Evolutionary conservation across 2,888 invertebrate species (phyloP), one percentile per base, ranked within the genome.

Genomic region (Limenitis camilla): DNA sequence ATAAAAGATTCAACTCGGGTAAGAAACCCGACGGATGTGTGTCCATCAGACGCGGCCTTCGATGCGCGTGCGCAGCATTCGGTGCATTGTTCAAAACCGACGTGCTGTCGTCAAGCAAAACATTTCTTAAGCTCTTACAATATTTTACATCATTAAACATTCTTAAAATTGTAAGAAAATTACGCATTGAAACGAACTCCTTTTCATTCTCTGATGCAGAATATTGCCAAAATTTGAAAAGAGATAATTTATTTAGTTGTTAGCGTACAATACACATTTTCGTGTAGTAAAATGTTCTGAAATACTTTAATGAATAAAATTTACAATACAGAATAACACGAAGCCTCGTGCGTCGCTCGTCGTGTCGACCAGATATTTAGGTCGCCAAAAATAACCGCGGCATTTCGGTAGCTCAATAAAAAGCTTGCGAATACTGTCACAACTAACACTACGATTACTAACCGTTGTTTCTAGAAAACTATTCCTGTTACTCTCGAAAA

Each of bases 351-450:
- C 71, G 75, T 69, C 36, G 44, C 11, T 27, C 39, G 44, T 48
- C 44, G 52, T 52, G 40, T 64, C 68, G 74, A 74, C 69, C 71
- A 70, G 77, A 79, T 81, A 87, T 87, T 84, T 83, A 81, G 86
- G 86, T 84, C 86, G 84, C 72, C 76, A 65, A 64, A 87, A 86
- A 86, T 86, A 87, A 74, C 81, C 70, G 58, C 63, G 64, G 59
- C 71, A 66, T 75, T 72, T 72, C 69, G 69, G 66, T 71, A 67
- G 71, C 68, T 67, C 68, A 73, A 65, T 67, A 67, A 68, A 66
- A 61, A 62, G 56, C 61, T 61, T 60, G 61, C 65, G 47, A 61
- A 56, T 53, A 42, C 32, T 41, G 39, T 50, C 43, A 35, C 48
- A 52, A 40, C 11, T 30, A 8, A 11, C 10, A 6, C 11, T 11